Conservation (phyloP, 2,113 vertebrate species). For the Ophthalmolycus amberensis region DNA sequence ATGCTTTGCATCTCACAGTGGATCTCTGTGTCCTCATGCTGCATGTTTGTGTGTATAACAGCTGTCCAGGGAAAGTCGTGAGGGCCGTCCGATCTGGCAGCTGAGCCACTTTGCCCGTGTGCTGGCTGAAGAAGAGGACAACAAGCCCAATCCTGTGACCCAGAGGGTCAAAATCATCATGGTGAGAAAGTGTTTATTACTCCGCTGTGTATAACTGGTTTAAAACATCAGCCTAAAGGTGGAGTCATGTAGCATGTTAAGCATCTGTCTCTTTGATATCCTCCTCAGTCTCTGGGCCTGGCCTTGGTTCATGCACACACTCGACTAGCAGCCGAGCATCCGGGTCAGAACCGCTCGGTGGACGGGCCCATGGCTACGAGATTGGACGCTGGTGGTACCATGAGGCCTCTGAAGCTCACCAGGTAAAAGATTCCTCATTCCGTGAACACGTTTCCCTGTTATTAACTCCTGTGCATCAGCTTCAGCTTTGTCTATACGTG, state of each 20-base stretch:
- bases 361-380: constrained; percentile 84
- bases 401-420: constrained; percentile 91
- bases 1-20: not conserved
- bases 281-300: constrained; percentile 90
- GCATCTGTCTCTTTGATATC: not conserved
- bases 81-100: constrained; percentile 96
- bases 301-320: constrained; percentile 96
- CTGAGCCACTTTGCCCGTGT: constrained; percentile 95
- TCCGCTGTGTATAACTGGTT: not conserved
- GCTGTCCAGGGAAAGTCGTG: constrained; percentile 94
- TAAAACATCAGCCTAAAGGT: not conserved
- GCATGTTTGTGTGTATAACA: constrained; percentile 53
- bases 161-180: constrained; percentile 99
- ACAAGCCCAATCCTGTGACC: constrained; percentile 97
- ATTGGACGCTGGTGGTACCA: constrained; percentile 86
- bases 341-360: constrained; percentile 87
- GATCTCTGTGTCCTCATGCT: not conserved
- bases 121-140: constrained; percentile 95
- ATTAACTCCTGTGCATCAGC: not conserved
- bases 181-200: constrained; percentile 77
- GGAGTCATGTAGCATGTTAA: not conserved
- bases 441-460: not conserved
- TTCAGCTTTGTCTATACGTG: no score
- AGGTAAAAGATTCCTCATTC: constrained; percentile 79
- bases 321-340: constrained; percentile 90